A percentile compares a stretch with the other conserved stretches of the same genome.
Conservation (phyloP, 2,113 vertebrate species). For the Mustela lutreola region DNA sequence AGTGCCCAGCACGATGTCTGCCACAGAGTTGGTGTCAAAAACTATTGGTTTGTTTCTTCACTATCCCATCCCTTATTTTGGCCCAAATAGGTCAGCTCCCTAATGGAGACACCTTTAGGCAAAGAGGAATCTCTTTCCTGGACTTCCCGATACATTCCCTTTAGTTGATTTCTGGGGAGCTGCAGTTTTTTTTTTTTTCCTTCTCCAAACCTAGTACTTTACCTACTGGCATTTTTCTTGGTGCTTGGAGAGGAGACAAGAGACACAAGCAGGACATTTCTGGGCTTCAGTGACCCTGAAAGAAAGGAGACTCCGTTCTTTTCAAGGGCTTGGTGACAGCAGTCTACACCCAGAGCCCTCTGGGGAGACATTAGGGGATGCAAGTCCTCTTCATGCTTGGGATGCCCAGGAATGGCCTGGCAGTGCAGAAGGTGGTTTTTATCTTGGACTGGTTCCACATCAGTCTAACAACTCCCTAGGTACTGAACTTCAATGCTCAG, state of each 20-base stretch:
- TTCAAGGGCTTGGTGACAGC: neutral
- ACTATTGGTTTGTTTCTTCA: neutral
- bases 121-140: neutral
- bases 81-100: neutral
- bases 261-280: neutral
- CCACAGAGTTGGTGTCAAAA: neutral
- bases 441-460: conserved; percentile 58
- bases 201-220: conserved; percentile 22
- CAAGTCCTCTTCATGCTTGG: neutral
- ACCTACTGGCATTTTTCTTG: conserved; percentile 36
- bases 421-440: conserved; percentile 50
- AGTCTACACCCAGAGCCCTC: neutral
- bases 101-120: neutral
- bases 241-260: conserved; percentile 33
- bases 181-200: neutral
- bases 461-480: conserved; percentile 57
- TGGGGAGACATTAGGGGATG: neutral
- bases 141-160: neutral
- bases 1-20: neutral
- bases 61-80: neutral
- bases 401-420: neutral
- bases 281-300: conserved; percentile 42
- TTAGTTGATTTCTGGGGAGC: neutral
- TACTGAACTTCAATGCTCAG: conserved; percentile 51
- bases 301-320: conserved; percentile 54